Conservation (phyloP, 2,113 vertebrate genomes). For the Nycticorax nycticorax region DNA sequence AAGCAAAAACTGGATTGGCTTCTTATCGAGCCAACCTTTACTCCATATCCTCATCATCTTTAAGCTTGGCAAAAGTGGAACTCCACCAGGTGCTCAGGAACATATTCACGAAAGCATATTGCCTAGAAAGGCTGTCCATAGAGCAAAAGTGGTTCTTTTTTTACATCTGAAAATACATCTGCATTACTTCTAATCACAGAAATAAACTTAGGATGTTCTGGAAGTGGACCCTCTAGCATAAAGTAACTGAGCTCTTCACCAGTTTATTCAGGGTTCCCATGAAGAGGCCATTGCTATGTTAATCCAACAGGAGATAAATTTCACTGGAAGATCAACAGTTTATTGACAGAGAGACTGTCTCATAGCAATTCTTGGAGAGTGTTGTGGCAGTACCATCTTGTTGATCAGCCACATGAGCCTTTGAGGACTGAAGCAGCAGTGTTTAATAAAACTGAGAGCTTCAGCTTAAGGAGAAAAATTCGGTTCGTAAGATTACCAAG, state of each 20-base stretch:
- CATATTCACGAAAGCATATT: background rate
- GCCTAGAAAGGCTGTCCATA: background rate
- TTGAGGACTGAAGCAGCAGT: background rate
- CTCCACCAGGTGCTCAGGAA: background rate
- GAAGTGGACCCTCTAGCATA: background rate
- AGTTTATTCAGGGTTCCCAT: background rate
- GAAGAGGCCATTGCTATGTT: background rate
- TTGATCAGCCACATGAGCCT: background rate
- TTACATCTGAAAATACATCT: background rate
- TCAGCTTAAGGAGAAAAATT: background rate
- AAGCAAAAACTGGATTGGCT: background rate
- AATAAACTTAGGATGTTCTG: background rate
- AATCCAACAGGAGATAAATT: background rate
- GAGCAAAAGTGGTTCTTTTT: background rate
- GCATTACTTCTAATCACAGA: background rate
- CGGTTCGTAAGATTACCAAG: background rate
- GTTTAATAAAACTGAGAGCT: background rate
- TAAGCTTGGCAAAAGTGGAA: background rate
- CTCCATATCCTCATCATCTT: background rate
- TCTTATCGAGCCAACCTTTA: background rate
- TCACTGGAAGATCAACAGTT: background rate
- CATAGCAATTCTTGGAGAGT: background rate
- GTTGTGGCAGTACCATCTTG: background rate
- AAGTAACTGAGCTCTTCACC: background rate
- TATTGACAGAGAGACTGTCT: background rate